Evolutionary conservation across 37 sponge, comb jelly and placozoan genomes (phyloP), one percentile per base, ranked within the genome.

Genomic region (Diacarnus erythraeanus): DNA sequence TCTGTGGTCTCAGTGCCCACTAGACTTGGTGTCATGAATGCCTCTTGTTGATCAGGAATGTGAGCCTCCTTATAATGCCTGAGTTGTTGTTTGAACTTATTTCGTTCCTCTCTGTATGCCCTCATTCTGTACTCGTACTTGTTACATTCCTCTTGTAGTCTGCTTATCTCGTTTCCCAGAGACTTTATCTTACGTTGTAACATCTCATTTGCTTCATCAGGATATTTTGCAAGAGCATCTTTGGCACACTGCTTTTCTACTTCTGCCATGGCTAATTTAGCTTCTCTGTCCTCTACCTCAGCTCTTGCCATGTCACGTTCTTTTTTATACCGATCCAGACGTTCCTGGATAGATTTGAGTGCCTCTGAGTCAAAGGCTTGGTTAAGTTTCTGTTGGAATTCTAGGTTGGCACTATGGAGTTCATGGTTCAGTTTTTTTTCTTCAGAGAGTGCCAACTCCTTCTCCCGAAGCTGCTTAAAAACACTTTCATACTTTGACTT

Each of bases 261-360:
- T 6, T 8, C 27, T 3, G 34, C 23, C n/a, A 38, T 41, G 2
- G n/a, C 64, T 23, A 80, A 57, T 42, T 80, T 38, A 1, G 47
- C 10, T 35, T 87, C 58, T 29, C 59, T 41, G 9, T 65, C 76
- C 18, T 73, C 63, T 29, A 64, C 31, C 20, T 69, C 70, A 25
- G 2, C 37, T 22, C 73, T 76, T 8, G 82, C 64, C 39, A 15
- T 0, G 21, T 88, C 88, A 6, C 88, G 72, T 44, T 88, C 88
- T 29, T 71, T 42, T 57, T 58, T 76, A 42, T 88, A 88, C 31
- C 76, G 29, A 26, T 72, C 65, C 72, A 88, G 57, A 25, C 74
- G 42, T 15, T 63, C 72, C 26, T 57, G 71, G 29, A 88, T 82
- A 23, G 72, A 22, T 18, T 60, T 38, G 29, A 88, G 57, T 33